Base-by-base conservation (phyloP, 2,797 vertebrate species). In the Chaenodraco wilsoni region DNA sequence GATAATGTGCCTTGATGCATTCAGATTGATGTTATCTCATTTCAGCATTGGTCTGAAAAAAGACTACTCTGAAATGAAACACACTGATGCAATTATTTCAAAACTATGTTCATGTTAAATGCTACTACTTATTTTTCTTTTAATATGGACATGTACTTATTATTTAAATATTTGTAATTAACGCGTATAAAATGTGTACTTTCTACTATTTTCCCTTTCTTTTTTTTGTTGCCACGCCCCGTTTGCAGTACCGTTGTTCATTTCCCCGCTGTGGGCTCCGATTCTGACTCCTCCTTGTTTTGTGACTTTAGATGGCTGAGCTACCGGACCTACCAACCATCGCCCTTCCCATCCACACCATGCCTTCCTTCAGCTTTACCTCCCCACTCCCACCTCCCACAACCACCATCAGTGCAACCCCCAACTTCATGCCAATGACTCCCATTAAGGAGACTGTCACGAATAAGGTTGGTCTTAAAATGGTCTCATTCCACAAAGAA, bases 331-430 rank as follows among this genome's bases (percentile, higher is more conserved):
- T 99, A 72, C 97, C 97, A 0, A 83, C 93, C 68, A 92, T 98
- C 74, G 95, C 96, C 51, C 95, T 99, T 27, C 97, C 98, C 66
- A 95, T 98, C 86, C 93, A 90, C 87, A 91, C 88, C 64, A 91
- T 98, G 87, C 96, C 97, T 23, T 93, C 90, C 0, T 98, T 99
- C 91, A 97, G 21, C 87, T 98, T 99, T 79, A 93, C 91, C 72
- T 90, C 95, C 15, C 87, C 78, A 16, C 66, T 77, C 27, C 87
- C 93, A n/a, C 74, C 91, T 65, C 82, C 87, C 31, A 80, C 33
- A 9, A 37, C 94, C 40, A 81, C 79, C 61, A 54, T 80, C 72
- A 90, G 50, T 59, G 27, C 62, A 19, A 2, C 81, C 51, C 59
- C 86, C 19, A 86, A 49, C 10, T 48, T 43, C 77, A 79, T 59